phyloP scores from a whole-genome alignment of 2,113 vertebrate species.

The Rostratula benghalensis region DNA sequence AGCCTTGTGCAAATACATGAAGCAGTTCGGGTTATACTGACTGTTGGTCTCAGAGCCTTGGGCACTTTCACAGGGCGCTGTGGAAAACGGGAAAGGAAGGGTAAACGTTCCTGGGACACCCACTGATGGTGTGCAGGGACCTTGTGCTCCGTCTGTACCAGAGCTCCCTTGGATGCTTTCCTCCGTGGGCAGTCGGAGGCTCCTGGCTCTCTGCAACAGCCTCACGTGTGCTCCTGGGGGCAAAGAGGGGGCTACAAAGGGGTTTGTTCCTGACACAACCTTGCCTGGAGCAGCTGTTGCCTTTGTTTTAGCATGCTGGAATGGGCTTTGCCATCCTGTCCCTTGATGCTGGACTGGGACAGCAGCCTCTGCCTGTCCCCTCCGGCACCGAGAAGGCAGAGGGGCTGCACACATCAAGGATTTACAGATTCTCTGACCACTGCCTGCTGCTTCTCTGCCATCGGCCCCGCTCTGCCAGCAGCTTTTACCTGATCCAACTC shows the following conservation, averaged over 20 bases:
- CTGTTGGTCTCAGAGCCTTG: background rate
- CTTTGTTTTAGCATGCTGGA: background rate
- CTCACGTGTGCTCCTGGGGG: rapidly evolving
- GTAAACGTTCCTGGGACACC: background rate
- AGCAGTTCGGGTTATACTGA: background rate
- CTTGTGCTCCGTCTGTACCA: background rate
- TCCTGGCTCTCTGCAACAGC: background rate
- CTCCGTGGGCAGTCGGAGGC: background rate
- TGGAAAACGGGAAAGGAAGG: background rate
- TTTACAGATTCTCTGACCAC: rapidly evolving
- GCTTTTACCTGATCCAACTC: rapidly evolving
- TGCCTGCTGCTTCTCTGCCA: background rate
- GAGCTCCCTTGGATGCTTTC: background rate
- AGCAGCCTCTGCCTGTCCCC: background rate
- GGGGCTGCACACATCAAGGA: rapidly evolving
- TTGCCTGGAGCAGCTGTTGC: background rate
- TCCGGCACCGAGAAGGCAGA: background rate
- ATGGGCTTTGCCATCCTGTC: rapidly evolving
- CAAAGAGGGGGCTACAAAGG: background rate
- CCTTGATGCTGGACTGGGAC: background rate
- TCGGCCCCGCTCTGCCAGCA: background rate
- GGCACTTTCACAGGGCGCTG: background rate
- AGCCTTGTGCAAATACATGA: background rate
- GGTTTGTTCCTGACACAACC: background rate
- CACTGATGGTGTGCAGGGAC: background rate